A percentile compares a stretch with the other conserved stretches of the same genome.
These are phyloP conservation scores for Graphium colonna DNA, from an alignment of 2,888 invertebrate species.

Conservation along the genomic window DNA sequence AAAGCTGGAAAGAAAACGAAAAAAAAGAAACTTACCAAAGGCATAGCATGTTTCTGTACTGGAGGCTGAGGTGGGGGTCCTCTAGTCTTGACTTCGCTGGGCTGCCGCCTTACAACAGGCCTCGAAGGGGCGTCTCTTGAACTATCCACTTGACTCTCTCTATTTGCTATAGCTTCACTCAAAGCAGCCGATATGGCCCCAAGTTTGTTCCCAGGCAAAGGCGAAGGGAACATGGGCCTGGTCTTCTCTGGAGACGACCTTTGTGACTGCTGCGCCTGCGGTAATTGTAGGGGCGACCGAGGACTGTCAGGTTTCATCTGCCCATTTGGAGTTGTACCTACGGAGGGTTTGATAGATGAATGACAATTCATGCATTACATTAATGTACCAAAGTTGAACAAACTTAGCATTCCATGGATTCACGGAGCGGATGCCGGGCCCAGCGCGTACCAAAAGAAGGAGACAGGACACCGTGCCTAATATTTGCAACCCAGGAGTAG, in stretches of 20 bases:
- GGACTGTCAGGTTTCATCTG: slow-evolving; percentile 62
- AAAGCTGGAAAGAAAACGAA: too few relatives aligned
- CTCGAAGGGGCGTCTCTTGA: slow-evolving; percentile 45
- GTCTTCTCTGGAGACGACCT: slow-evolving; percentile 58
- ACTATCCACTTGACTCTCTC: slow-evolving; percentile 31
- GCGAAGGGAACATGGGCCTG: slow-evolving; percentile 40
- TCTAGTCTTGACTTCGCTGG: slow-evolving; percentile 70
- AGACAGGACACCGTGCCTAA: too few relatives aligned
- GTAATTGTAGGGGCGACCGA: slow-evolving; percentile 53
- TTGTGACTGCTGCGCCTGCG: slow-evolving; percentile 38
- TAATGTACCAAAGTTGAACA: too few relatives aligned
- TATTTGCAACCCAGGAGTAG: too few relatives aligned
- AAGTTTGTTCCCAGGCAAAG: slow-evolving; percentile 44
- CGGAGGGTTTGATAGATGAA: too few relatives aligned
- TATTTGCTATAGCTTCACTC: slow-evolving; percentile 54
- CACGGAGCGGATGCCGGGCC: too few relatives aligned
- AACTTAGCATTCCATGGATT: too few relatives aligned
- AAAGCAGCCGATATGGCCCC: slow-evolving; percentile 61
- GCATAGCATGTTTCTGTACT: slow-evolving; percentile 83
- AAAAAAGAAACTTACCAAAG: slow-evolving; percentile 76
- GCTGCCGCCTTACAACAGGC: slow-evolving; percentile 57
- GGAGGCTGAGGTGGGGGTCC: slow-evolving; percentile 92
- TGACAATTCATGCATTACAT: too few relatives aligned
- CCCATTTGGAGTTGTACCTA: slow-evolving; percentile 63
- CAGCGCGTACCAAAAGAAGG: too few relatives aligned